Conservation (phyloP, 2,888 invertebrate genomes). For the Dasypolia templi region DNA sequence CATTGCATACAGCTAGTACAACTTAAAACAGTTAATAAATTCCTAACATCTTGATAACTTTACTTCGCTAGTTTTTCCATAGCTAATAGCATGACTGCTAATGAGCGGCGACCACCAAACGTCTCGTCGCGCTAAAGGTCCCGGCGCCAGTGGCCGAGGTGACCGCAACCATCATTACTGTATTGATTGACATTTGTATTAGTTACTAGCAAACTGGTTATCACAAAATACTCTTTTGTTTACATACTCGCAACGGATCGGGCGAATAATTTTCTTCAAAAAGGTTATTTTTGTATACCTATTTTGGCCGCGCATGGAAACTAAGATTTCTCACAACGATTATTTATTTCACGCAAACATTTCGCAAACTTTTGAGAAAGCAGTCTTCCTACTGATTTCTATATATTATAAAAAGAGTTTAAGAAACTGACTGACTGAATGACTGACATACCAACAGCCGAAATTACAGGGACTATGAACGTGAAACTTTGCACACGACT, state of each 20-base stretch:
- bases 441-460: too few relatives aligned
- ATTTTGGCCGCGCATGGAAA: background rate
- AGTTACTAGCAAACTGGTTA: conserved; percentile 27
- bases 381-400: too few relatives aligned
- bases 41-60: background rate
- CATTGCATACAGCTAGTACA: background rate
- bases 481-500: too few relatives aligned
- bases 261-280: background rate
- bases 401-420: background rate
- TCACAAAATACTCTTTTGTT: conserved; percentile 5
- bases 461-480: too few relatives aligned
- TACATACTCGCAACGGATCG: background rate
- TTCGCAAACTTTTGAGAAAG: background rate
- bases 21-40: background rate
- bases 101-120: background rate
- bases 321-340: background rate
- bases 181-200: conserved; percentile 23
- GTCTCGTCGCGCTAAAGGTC: background rate
- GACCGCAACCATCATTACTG: conserved; percentile 8
- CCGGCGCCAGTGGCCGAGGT: background rate
- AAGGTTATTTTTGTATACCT: background rate
- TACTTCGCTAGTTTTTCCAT: background rate
- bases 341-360: background rate
- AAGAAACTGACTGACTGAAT: too few relatives aligned
- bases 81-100: conserved; percentile 18